These are phyloP conservation scores for Stictocephala bisonia DNA, from an alignment of 2,888 invertebrate species.

Conservation along the genomic window DNA sequence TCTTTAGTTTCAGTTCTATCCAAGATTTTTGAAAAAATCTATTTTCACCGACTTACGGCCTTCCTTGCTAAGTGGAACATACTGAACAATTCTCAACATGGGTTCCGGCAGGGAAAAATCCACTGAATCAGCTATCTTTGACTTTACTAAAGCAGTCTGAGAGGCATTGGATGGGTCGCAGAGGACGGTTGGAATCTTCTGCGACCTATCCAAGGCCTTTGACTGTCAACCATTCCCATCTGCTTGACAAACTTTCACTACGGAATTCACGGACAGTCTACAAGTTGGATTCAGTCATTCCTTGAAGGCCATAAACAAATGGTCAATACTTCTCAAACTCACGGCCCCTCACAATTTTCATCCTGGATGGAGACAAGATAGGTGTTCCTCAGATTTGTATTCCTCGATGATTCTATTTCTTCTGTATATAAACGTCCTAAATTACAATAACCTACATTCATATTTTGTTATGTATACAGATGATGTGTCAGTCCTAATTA, in stretches of 20 bases:
- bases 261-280: neutral
- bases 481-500: too few species aligned
- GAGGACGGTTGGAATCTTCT: neutral
- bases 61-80: neutral
- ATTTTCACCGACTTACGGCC: neutral
- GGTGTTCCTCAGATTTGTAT: neutral
- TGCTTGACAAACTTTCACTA: conserved; percentile 8
- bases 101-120: conserved; percentile 1
- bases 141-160: conserved; percentile 11
- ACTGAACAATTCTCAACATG: conserved; percentile 1
- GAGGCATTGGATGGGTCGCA: conserved; percentile 34
- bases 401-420: neutral
- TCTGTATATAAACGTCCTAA: too few species aligned
- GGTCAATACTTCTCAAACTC: neutral
- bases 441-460: too few species aligned
- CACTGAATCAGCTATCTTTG: conserved; percentile 15
- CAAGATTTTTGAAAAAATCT: conserved; percentile 31
- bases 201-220: conserved; percentile 32
- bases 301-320: neutral
- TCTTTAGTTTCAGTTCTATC: conserved; percentile 17
- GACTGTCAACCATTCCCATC: conserved; percentile 8
- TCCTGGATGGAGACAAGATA: neutral
- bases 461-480: too few species aligned
- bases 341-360: neutral
- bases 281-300: neutral